Percentiles rank a stretch among this genome's conserved stretches.
These are phyloP conservation scores for Brenthis hecate DNA, from an alignment of 2,888 invertebrate species.

Conservation along the genomic window DNA sequence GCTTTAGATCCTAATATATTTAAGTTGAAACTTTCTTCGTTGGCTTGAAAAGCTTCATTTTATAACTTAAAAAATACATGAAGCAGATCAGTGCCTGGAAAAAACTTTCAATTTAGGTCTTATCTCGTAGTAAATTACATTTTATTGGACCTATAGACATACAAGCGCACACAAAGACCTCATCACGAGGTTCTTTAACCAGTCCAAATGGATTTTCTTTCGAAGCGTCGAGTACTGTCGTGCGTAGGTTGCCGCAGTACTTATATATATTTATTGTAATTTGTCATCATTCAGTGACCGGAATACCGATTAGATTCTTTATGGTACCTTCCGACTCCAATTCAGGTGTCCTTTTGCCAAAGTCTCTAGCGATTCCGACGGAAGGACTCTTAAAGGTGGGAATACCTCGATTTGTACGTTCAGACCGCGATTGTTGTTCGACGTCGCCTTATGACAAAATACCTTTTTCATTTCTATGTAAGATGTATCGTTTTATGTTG, in stretches of 20 bases:
- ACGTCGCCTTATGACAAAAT: conserved; percentile 65
- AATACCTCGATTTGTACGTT: conserved; percentile 60
- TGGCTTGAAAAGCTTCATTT: conserved; percentile 19
- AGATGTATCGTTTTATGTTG: too few relatives aligned
- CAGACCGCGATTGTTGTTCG: conserved; percentile 56
- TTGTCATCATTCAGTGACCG: conserved; percentile 47
- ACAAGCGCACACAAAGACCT: conserved; percentile 38
- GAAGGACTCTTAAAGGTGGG: conserved; percentile 74
- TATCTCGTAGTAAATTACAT: conserved; percentile 28
- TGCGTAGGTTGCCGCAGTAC: conserved; percentile 44
- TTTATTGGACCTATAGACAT: conserved; percentile 29
- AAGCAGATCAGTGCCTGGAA: conserved; percentile 11
- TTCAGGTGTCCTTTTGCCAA: conserved; percentile 71
- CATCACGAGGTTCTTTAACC: conserved; percentile 38
- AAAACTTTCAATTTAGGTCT: conserved; percentile 35
- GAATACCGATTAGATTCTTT: conserved; percentile 47
- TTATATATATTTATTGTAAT: conserved; percentile 40
- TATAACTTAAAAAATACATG: conserved; percentile 9
- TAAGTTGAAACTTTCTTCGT: conserved; percentile 30
- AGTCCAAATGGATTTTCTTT: conserved; percentile 57
- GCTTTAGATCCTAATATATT: conserved; percentile 19
- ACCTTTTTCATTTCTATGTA: conserved; percentile 20
- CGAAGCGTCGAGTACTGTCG: conserved; percentile 44
- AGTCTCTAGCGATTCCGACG: conserved; percentile 71
- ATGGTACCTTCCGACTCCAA: conserved; percentile 66